Conservation (phyloP, 2,797 vertebrate genomes). For the Hylomyscus alleni region DNA sequence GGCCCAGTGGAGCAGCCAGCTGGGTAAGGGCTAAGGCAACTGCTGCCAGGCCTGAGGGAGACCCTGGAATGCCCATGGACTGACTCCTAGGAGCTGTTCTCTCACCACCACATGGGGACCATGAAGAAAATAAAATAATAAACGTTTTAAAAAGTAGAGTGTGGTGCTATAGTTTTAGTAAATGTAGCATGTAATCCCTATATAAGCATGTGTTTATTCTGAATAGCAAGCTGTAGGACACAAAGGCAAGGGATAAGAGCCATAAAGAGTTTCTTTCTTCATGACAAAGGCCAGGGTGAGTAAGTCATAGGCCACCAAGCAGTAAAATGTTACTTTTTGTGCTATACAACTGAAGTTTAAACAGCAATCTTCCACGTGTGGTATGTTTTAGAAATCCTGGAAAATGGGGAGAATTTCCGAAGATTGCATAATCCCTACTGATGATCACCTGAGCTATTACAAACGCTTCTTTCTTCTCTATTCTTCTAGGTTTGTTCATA, state of each 20-base stretch:
- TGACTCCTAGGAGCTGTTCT: background rate
- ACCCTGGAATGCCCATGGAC: background rate
- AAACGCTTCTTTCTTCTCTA: background rate
- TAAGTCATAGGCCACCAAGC: slow-evolving; percentile 43
- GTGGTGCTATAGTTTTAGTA: slow-evolving; percentile 10
- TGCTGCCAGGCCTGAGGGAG: background rate
- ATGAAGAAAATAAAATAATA: background rate
- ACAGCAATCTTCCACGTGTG: slow-evolving; percentile 33
- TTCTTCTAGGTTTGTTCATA: slow-evolving; percentile 16
- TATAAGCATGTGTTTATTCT: background rate
- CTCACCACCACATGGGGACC: background rate
- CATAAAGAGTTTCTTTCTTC: background rate
- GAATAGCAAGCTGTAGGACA: background rate
- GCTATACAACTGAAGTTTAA: slow-evolving; percentile 7
- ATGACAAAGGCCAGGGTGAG: slow-evolving; percentile 50
- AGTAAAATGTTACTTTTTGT: background rate
- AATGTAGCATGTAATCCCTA: background rate
- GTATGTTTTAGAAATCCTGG: slow-evolving; percentile 45
- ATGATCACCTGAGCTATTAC: slow-evolving; percentile 47
- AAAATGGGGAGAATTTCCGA: slow-evolving; percentile 50
- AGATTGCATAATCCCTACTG: background rate
- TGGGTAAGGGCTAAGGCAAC: background rate
- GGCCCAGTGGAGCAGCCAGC: background rate
- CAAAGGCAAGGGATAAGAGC: background rate
- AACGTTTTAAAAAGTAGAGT: background rate